phyloP scores from a whole-genome alignment of 2,888 invertebrate genomes.

The Conops quadrifasciatus region DNA sequence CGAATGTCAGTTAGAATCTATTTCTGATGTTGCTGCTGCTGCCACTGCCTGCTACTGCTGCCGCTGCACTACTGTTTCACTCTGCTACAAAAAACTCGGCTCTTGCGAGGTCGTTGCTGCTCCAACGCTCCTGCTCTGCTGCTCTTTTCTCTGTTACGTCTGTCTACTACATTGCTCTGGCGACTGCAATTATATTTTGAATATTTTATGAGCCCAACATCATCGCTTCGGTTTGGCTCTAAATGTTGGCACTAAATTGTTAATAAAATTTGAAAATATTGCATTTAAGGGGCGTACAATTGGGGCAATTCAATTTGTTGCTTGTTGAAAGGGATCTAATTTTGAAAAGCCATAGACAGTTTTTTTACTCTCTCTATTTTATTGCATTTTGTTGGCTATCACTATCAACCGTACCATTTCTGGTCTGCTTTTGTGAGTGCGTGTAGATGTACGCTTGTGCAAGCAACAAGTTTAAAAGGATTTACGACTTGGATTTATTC shows the following conservation, averaged over 20 bases:
- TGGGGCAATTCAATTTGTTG: slow-evolving; percentile 22
- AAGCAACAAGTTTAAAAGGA: slow-evolving; percentile 23
- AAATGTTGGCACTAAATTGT: slow-evolving; percentile 24
- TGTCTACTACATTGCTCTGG: not conserved
- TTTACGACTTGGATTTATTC: slow-evolving; percentile 19
- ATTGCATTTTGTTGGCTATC: slow-evolving; percentile 1
- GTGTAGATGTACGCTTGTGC: not conserved
- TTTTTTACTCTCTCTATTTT: not conserved
- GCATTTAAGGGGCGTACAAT: slow-evolving; percentile 26
- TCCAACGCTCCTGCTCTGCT: not conserved
- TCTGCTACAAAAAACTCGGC: not conserved
- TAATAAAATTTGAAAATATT: slow-evolving; percentile 33
- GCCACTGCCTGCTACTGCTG: not conserved
- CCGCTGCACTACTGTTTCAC: not conserved
- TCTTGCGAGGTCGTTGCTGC: not conserved
- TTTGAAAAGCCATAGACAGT: slow-evolving; percentile 25
- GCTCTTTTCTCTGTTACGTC: not conserved
- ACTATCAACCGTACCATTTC: not conserved
- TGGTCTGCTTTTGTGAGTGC: not conserved
- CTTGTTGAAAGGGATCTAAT: slow-evolving; percentile 33
- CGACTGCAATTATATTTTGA: slow-evolving; percentile 26
- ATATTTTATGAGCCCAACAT: slow-evolving; percentile 32
- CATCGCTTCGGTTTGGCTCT: slow-evolving; percentile 22
- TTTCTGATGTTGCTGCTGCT: not conserved
- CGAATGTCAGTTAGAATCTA: slow-evolving; percentile 5